Percentiles rank a stretch among this genome's conserved stretches.
These are phyloP conservation scores for Cyanoliseus patagonus DNA, from an alignment of 2,113 vertebrate genomes.

Conservation along the genomic window DNA sequence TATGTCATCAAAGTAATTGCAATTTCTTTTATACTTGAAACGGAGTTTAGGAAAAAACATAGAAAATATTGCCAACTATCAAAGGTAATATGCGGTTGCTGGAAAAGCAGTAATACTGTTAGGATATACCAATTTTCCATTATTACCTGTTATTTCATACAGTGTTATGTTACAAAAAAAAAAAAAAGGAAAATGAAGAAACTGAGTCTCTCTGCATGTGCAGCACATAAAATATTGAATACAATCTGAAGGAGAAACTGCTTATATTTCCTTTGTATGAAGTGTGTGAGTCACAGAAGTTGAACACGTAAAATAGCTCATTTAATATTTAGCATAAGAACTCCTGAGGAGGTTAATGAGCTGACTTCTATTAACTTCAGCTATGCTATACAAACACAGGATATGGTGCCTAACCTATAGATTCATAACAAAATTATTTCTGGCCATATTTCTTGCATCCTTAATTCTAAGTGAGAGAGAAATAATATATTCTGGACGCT, in stretches of 20 bases:
- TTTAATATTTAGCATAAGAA: constrained; percentile 4
- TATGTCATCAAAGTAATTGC: not conserved
- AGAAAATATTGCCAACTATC: not conserved
- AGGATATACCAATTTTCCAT: not conserved
- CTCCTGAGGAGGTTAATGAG: not conserved
- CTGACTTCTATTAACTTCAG: not conserved
- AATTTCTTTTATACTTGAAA: not conserved
- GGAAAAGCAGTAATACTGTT: not conserved
- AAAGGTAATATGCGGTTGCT: not conserved
- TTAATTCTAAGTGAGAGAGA: not conserved
- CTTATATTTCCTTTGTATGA: not conserved
- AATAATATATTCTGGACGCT: not conserved
- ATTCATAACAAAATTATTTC: not conserved
- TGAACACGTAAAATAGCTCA: not conserved
- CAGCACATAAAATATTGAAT: not conserved
- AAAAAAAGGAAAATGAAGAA: not conserved
- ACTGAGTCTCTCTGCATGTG: not conserved
- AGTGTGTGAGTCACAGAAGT: not conserved
- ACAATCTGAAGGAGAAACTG: not conserved
- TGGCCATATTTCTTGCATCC: not conserved
- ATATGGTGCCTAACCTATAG: not conserved
- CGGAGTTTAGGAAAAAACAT: not conserved
- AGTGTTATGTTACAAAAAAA: not conserved
- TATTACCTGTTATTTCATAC: not conserved
- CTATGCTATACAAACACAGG: not conserved